A percentile compares a stretch with the other conserved stretches of the same genome.
Conservation (phyloP, 2,113 vertebrate species). For the Ochotona princeps region DNA sequence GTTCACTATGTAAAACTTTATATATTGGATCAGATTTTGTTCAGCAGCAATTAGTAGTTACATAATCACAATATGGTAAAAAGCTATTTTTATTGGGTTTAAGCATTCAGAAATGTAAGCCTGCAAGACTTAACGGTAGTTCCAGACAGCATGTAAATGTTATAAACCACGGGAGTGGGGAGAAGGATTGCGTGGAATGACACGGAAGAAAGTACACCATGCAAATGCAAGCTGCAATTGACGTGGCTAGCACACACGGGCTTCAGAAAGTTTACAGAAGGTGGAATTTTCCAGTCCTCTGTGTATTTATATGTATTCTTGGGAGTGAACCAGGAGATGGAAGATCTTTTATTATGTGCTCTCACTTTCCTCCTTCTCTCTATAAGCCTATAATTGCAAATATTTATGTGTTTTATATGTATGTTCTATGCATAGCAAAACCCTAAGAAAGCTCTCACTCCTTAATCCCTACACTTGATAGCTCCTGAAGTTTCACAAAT, state of each 20-base stretch:
- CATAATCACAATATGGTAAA: conserved; percentile 13
- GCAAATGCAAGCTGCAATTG: neutral
- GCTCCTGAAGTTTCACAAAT: conserved; percentile 35
- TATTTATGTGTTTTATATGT: neutral
- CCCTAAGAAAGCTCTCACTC: conserved; percentile 23
- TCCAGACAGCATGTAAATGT: neutral
- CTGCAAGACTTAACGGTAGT: neutral
- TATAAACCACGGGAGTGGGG: neutral
- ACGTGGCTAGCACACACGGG: neutral
- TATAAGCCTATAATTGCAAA: too few species aligned
- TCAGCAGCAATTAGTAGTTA: neutral
- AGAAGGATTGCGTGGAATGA: neutral
- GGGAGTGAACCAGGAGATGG: too few species aligned
- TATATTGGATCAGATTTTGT: neutral
- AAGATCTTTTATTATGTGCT: too few species aligned
- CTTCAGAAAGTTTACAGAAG: too few species aligned
- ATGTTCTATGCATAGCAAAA: neutral
- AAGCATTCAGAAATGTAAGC: conserved; percentile 36
- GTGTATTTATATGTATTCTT: too few species aligned
- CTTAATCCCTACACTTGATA: neutral
- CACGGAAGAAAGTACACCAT: fast-evolving
- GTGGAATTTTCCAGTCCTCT: too few species aligned
- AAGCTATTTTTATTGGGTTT: conserved; percentile 50
- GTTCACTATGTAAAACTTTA: neutral
- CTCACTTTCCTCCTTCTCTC: too few species aligned